Evolutionary conservation across 37 sponge, comb jelly and placozoan species (phyloP).

Genomic region (Hexactinellida sp.): DNA sequence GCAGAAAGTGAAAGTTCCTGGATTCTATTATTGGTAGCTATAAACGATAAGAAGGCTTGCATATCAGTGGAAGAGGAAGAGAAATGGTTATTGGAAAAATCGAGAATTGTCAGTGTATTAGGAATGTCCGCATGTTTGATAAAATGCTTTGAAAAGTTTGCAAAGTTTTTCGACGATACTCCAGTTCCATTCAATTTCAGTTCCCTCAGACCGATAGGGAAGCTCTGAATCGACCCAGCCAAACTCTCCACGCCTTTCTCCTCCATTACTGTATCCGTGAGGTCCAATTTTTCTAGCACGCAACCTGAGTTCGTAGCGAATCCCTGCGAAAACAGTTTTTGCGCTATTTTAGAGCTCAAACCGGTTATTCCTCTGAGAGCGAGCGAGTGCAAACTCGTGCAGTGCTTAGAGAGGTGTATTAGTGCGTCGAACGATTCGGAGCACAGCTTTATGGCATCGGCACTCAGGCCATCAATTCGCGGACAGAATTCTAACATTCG

Average conservation of each 20-base stretch:
- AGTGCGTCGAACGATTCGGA: neutral
- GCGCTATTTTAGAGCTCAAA: neutral
- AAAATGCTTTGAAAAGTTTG: neutral
- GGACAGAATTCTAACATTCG: neutral
- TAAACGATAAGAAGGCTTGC: neutral
- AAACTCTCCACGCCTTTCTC: conserved; percentile 3
- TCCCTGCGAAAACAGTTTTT: neutral
- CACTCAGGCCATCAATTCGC: neutral
- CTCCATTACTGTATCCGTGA: neutral
- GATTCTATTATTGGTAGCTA: neutral
- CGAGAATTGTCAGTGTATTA: neutral
- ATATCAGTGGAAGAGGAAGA: neutral
- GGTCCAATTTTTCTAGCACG: neutral
- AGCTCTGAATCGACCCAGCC: neutral
- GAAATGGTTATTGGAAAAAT: neutral
- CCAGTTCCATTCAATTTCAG: neutral
- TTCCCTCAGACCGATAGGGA: neutral
- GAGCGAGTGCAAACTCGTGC: neutral
- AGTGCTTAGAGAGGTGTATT: neutral
- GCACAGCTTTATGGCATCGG: neutral
- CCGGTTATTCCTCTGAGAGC: neutral
- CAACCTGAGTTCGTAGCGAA: neutral
- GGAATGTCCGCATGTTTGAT: neutral
- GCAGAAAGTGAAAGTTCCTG: neutral
- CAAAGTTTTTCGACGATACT: neutral